Evolutionary conservation across 2,888 invertebrate genomes (phyloP).

Genomic region (Andrena camellia): DNA sequence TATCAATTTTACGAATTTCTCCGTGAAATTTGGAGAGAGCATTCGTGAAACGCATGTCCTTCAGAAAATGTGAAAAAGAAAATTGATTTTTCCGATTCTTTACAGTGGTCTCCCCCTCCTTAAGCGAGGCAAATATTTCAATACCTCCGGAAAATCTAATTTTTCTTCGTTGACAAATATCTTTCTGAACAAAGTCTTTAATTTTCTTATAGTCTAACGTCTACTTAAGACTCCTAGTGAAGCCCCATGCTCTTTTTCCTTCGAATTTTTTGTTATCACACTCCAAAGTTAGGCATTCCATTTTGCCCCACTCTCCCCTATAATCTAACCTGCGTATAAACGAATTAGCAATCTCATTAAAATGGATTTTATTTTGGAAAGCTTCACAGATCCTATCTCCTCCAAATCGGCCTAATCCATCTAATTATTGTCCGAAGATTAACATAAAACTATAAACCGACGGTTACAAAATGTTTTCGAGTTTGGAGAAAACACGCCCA

Average conservation of each 20-base stretch:
- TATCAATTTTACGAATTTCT: too few species aligned
- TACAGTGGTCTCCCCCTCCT: background rate
- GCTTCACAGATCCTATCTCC: background rate
- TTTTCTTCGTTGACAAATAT: too few species aligned
- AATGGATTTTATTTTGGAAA: background rate
- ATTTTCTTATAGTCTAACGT: too few species aligned
- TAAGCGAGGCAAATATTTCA: background rate
- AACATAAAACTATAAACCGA: slow-evolving; percentile 24
- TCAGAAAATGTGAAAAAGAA: background rate
- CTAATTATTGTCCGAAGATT: slow-evolving; percentile 27
- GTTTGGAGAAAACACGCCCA: slow-evolving; percentile 57
- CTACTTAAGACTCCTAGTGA: too few species aligned
- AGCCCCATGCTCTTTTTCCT: too few species aligned
- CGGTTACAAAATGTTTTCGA: slow-evolving; percentile 59
- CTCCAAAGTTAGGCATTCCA: background rate
- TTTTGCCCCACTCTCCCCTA: too few species aligned
- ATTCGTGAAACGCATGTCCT: too few species aligned
- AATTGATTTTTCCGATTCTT: too few species aligned
- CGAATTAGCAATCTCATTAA: slow-evolving; percentile 13
- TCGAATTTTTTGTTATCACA: too few species aligned
- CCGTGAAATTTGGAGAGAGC: too few species aligned
- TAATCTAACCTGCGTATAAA: background rate
- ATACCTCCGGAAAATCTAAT: too few species aligned
- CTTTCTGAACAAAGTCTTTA: too few species aligned
- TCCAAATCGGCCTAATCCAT: background rate